Conservation (phyloP, 1,140 invertebrate species). For the Brachionus calyciflorus region DNA sequence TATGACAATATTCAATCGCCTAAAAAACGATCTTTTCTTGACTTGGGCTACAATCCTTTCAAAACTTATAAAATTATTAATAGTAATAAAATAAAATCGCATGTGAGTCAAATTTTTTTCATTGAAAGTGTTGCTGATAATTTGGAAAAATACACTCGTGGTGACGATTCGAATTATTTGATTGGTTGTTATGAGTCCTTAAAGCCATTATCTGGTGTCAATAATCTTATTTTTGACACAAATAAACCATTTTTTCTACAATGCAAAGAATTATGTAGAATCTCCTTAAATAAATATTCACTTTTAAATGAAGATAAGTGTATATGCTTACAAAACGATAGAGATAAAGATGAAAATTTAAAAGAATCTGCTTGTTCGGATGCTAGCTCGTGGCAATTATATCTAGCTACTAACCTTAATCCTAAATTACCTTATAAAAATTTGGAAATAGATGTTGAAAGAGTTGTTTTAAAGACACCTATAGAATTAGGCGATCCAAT, state of each 20-base stretch:
- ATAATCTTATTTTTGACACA: neutral
- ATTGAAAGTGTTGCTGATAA: neutral
- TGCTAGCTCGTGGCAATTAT: neutral
- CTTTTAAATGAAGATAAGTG: neutral
- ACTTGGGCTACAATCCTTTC: neutral
- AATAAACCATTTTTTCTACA: neutral
- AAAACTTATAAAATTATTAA: conserved; percentile 13
- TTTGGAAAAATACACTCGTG: neutral
- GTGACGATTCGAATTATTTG: conserved; percentile 14
- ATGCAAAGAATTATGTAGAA: neutral
- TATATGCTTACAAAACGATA: neutral
- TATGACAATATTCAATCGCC: neutral
- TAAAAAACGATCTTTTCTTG: neutral
- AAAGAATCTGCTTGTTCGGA: neutral
- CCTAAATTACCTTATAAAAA: neutral
- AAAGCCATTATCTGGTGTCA: neutral
- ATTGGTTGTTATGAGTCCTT: neutral
- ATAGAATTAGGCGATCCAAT: conserved; percentile 28
- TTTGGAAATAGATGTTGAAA: neutral
- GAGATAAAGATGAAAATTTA: neutral
- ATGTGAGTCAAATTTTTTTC: conserved; percentile 25
- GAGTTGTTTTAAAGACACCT: neutral
- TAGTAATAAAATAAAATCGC: neutral
- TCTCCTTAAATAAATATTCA: neutral
- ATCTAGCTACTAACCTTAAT: neutral